Conservation (phyloP, 2,888 invertebrate species). For the Callinectes sapidus region DNA sequence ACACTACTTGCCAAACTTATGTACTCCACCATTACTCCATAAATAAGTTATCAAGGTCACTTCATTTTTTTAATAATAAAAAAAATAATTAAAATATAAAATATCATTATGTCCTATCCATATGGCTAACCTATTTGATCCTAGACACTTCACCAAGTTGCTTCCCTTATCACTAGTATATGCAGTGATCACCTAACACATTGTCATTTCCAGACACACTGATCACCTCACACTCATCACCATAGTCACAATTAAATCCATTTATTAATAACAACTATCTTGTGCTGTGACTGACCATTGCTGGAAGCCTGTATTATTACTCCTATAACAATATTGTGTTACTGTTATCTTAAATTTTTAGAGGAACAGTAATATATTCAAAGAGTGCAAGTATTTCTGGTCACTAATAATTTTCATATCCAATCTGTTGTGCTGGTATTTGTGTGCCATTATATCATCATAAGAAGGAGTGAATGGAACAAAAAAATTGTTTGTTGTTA, state of each 20-base stretch:
- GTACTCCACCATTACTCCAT: neutral
- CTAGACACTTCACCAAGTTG: neutral
- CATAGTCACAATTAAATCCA: neutral
- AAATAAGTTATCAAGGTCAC: neutral
- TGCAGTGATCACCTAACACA: neutral
- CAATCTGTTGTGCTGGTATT: neutral
- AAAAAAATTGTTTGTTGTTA: too few species aligned
- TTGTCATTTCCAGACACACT: neutral
- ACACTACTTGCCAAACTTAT: neutral
- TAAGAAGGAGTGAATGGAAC: too few species aligned
- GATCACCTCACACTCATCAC: neutral
- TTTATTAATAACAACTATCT: neutral
- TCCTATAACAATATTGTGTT: neutral
- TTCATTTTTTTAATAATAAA: neutral
- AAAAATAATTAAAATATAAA: too few species aligned
- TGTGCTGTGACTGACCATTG: neutral
- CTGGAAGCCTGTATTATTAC: neutral
- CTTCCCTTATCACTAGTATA: neutral
- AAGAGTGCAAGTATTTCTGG: neutral
- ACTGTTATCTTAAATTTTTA: neutral
- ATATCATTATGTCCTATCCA: neutral
- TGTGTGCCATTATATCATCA: too few species aligned
- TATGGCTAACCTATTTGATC: neutral
- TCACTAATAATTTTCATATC: neutral
- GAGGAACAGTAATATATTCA: neutral